Base-by-base conservation (phyloP, 2,888 invertebrate species). In the Thelaira solivaga region DNA sequence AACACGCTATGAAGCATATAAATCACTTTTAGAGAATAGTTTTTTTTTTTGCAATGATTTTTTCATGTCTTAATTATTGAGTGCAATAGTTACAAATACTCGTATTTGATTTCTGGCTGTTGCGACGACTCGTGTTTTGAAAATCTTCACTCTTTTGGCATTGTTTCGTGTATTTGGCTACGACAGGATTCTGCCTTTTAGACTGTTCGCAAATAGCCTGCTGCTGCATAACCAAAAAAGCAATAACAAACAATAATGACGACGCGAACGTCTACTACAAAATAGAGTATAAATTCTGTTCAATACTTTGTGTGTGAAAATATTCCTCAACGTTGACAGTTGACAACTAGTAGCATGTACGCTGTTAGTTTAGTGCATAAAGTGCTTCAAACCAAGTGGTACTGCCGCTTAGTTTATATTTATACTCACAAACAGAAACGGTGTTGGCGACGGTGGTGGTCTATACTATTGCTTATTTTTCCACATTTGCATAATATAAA, bases 381-480 rank as follows among this genome's bases (percentile, higher is more conserved):
- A 85, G 84, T 85, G 85, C 85, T 85, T 84, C 85, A 85, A 85
- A 84, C 82, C 85, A 84, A 86, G 85, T 85, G 84, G 84, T 84
- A 84, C 84, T 83, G 74, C 64, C 78, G 78, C 78, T 83, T 74
- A 39, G 53, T 71, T 74, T 29, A 55, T 47, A 55, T 36, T 61
- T 29, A 22, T 34, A 75, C 36, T 18, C 18, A 78, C 76, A 78
- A 79, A 59, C 41, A 20, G 39, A 71, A n/a, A n/a, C n/a, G n/a
- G n/a, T n/a, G n/a, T n/a, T n/a, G 74, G 77, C 79, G 78, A 80
- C 81, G 22, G 39, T 69, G 75, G 55, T 75, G 62, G 55, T 62
- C 41, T 77, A 80, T 26, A 43, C 11, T 22, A 4, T 22, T 64
- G 47, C 24, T 18, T 53, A 29, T 74, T 69, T 67, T 53, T 8